Conservation (phyloP, 2,888 invertebrate species). For the Drepanosiphum platanoidis region DNA sequence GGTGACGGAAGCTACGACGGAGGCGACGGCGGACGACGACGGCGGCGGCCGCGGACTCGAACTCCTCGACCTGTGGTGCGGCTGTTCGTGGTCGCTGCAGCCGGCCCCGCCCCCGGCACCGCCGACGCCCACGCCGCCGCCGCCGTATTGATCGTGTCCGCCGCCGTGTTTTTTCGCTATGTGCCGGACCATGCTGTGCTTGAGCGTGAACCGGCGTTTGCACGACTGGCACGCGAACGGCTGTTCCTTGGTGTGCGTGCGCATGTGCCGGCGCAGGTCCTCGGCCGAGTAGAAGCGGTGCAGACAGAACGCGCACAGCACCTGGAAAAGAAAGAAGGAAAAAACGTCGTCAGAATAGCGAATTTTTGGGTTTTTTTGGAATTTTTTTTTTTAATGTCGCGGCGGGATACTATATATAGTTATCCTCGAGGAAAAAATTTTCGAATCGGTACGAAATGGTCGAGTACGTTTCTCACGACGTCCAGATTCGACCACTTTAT, state of each 20-base stretch:
- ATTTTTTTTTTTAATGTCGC: too few relatives aligned
- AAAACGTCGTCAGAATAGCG: too few relatives aligned
- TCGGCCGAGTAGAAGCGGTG: conserved; percentile 95
- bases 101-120: too few relatives aligned
- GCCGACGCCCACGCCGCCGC: too few relatives aligned
- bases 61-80: conserved; percentile 11
- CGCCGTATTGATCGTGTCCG: conserved; percentile 64
- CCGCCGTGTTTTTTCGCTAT: conserved; percentile 82
- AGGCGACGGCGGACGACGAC: conserved; percentile 42
- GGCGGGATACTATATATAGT: too few relatives aligned
- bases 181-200: conserved; percentile 94
- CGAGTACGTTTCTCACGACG: too few relatives aligned
- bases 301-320: conserved; percentile 91
- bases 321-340: conserved; percentile 68
- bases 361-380: too few relatives aligned
- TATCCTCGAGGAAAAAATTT: too few relatives aligned
- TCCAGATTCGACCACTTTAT: too few relatives aligned
- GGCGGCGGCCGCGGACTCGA: not conserved
- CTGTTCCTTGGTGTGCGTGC: conserved; percentile 91
- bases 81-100: not conserved
- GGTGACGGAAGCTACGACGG: conserved; percentile 52
- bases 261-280: conserved; percentile 91
- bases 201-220: conserved; percentile 86
- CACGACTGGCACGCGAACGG: conserved; percentile 94
- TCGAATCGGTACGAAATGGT: too few relatives aligned